Base-by-base conservation (phyloP, 30 jellyfish, hydroid and myxozoan genomes). In the Sanderia malayensis region DNA sequence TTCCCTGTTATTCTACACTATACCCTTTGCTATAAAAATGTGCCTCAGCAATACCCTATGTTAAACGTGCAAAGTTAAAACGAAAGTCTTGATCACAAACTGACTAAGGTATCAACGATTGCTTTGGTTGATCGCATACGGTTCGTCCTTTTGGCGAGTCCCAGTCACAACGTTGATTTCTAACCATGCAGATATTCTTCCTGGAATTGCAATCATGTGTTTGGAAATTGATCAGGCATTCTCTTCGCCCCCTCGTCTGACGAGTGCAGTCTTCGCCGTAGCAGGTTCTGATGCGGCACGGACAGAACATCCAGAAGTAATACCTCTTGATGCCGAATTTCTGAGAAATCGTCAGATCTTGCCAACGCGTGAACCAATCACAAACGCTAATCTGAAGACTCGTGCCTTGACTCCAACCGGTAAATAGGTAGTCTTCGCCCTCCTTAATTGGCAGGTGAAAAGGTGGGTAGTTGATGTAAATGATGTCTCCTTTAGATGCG, bases 341-440 rank as follows among this genome's bases (percentile, higher is more conserved):
- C 72, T 79, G 92, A 4, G 72, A 81, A 11, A 31, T 28, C 10
- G 84, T 79, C 20, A 79, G 76, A 19, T 79, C 78, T 24, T 57
- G 32, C 92, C 83, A 67, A 31, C 58, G 79, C n/a, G 92, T 18
- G 4, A 45, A 61, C 92, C 92, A 79, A 45, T 58, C 71, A 73
- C 92, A 79, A 3, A 58, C 0, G 34, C 61, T 79, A 64, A 79
- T 79, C 62, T 15, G 64, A 23, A 53, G 72, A 4, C 17, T 49
- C 6, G 76, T 34, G 24, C 74, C 79, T 24, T 25, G 28, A 31
- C 64, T 57, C 70, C 32, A 79, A 1, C 92, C 92, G 2, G 82
- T 65, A 9, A 79, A 59, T 33, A 67, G 37, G 64, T 79, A 79
- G 25, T 15, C 67, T 23, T 67, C 67, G 18, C 92, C 92, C 21